phyloP scores from a whole-genome alignment of 2,113 vertebrate genomes.

The Numida meleagris region DNA sequence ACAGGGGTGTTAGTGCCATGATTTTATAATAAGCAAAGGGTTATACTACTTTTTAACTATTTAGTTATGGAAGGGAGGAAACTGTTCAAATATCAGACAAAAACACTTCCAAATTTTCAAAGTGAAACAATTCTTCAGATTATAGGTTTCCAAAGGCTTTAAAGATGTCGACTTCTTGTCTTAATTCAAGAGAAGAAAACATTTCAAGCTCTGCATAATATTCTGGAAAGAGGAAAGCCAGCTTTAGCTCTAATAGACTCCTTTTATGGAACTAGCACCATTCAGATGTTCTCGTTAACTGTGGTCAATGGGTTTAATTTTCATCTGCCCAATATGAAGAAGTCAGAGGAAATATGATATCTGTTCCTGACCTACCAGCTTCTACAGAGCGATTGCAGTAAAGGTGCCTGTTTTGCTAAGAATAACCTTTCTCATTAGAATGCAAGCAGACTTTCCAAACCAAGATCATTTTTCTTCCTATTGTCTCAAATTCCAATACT shows the following conservation, averaged over 20 bases:
- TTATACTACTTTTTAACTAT: conserved; percentile 29
- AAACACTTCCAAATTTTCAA: neutral
- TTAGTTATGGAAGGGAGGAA: conserved; percentile 25
- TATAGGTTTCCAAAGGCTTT: conserved; percentile 55
- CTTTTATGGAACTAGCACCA: neutral
- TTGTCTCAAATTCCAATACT: conserved; percentile 81
- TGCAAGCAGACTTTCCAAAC: conserved; percentile 69
- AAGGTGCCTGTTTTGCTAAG: conserved; percentile 61
- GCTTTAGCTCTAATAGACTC: conserved; percentile 8
- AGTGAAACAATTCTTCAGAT: conserved; percentile 19
- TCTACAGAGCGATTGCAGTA: neutral
- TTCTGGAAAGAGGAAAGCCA: conserved; percentile 17
- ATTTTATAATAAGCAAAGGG: conserved; percentile 41
- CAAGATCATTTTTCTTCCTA: conserved; percentile 80
- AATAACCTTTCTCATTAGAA: conserved; percentile 79
- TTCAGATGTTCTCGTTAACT: conserved; percentile 33
- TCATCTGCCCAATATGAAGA: neutral
- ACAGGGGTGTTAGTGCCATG: conserved; percentile 25
- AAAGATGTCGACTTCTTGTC: conserved; percentile 25
- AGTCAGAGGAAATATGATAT: conserved; percentile 3
- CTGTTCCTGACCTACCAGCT: conserved; percentile 17
- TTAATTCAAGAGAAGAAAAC: conserved; percentile 28
- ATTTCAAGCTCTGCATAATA: neutral
- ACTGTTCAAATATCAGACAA: neutral
- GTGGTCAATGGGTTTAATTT: conserved; percentile 25